Percentiles rank a stretch among this genome's conserved stretches.
phyloP scores from a whole-genome alignment of 2,888 invertebrate genomes.

The Cerastis leucographa region DNA sequence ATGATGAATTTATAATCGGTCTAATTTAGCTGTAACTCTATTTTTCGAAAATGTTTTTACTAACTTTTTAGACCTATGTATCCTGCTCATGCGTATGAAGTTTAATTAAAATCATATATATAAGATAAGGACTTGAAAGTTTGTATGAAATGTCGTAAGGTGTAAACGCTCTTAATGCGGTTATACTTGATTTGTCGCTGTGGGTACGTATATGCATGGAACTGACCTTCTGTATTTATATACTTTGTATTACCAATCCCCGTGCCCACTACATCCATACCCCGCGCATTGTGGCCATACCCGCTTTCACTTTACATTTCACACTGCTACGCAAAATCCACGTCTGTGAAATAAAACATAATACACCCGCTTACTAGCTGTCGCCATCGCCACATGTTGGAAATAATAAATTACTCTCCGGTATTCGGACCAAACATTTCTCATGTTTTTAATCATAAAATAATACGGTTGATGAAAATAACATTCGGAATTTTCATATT shows the following conservation, averaged over 20 bases:
- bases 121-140: no score
- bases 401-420: slow-evolving; percentile 49
- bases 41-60: no score
- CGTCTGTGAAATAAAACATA: slow-evolving; percentile 38
- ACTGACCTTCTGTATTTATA: neutral
- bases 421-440: slow-evolving; percentile 34
- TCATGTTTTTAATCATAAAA: slow-evolving; percentile 38
- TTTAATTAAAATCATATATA: no score
- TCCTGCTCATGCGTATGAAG: no score
- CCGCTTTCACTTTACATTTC: slow-evolving; percentile 60
- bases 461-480: slow-evolving; percentile 27
- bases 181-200: no score
- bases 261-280: slow-evolving; percentile 46
- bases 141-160: no score
- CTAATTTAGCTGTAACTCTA: no score
- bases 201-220: neutral
- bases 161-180: no score
- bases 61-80: no score
- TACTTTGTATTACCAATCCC: slow-evolving; percentile 31
- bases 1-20: no score
- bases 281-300: slow-evolving; percentile 48
- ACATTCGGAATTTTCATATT: slow-evolving; percentile 15
- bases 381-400: slow-evolving; percentile 32
- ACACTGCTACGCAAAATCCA: slow-evolving; percentile 48
- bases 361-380: slow-evolving; percentile 24